These are phyloP conservation scores for Nothocercus nigrocapillus DNA, from an alignment of 2,113 vertebrate genomes.

Conservation along the genomic window DNA sequence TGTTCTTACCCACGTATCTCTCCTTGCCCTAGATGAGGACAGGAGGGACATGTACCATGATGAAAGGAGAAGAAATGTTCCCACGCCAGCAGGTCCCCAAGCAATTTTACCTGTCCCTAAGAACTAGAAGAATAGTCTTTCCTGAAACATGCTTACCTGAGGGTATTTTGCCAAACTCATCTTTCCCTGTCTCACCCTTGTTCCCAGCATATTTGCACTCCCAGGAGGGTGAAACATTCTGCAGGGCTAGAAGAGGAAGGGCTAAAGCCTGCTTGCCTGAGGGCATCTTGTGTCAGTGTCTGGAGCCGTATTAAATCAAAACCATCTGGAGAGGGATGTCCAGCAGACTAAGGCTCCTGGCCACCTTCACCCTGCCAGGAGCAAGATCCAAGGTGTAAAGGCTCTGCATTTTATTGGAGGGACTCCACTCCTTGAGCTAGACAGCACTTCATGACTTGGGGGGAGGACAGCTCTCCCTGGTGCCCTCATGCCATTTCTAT, in stretches of 20 bases:
- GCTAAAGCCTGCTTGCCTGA: background rate
- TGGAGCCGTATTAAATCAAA: background rate
- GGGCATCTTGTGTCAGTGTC: background rate
- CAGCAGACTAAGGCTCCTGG: background rate
- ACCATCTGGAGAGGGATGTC: background rate
- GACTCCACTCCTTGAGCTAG: background rate
- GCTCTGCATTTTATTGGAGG: background rate
- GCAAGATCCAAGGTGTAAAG: background rate
- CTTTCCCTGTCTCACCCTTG: background rate
- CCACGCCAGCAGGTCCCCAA: background rate
- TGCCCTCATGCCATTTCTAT: background rate
- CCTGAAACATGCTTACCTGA: background rate
- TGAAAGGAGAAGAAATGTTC: background rate
- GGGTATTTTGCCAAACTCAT: background rate
- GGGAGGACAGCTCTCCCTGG: background rate
- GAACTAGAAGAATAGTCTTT: background rate
- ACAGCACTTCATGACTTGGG: background rate
- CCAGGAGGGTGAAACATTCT: background rate
- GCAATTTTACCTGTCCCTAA: background rate
- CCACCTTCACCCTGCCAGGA: background rate
- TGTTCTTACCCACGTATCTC: background rate
- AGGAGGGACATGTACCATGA: background rate
- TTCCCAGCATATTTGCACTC: background rate
- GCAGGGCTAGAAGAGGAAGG: background rate
- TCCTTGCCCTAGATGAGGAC: rapidly evolving